Evolutionary conservation across 2,113 vertebrate species (phyloP).

Genomic region (Callopanchax toddi): DNA sequence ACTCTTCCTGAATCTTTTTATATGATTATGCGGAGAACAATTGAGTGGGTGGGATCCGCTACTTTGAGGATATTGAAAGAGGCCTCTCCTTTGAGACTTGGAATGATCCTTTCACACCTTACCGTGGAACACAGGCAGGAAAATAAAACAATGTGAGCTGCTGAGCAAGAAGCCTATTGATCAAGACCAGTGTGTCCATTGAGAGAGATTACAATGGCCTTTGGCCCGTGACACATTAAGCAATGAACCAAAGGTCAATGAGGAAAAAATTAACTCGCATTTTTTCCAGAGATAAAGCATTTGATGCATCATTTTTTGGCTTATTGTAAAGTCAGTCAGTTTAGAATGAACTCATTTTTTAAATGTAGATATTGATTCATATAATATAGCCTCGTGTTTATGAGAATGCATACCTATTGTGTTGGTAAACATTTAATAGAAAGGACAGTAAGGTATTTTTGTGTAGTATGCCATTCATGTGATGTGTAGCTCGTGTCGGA

Average conservation of each 20-base stretch:
- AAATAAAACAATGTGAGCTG: slow-evolving; percentile 79
- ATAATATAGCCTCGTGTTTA: background rate
- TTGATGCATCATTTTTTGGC: slow-evolving; percentile 32
- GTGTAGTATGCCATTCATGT: slow-evolving; percentile 24
- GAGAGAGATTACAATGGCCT: slow-evolving; percentile 80
- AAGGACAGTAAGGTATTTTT: background rate
- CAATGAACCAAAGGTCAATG: slow-evolving; percentile 79
- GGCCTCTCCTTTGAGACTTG: slow-evolving; percentile 77
- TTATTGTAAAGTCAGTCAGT: slow-evolving; percentile 47
- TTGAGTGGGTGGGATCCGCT: slow-evolving; percentile 74
- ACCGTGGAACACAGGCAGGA: slow-evolving; percentile 74
- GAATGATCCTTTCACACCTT: slow-evolving; percentile 83
- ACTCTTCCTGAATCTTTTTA: slow-evolving; percentile 91
- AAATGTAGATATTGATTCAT: no score
- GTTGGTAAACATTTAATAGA: slow-evolving; percentile 1
- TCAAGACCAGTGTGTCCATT: slow-evolving; percentile 76
- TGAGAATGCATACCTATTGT: background rate
- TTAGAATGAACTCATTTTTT: slow-evolving; percentile 14
- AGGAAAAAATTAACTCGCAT: slow-evolving; percentile 70
- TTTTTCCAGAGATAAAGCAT: slow-evolving; percentile 47
- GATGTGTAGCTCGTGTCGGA: slow-evolving; percentile 43
- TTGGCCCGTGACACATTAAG: slow-evolving; percentile 75
- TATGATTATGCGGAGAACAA: slow-evolving; percentile 81
- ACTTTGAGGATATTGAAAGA: slow-evolving; percentile 80
- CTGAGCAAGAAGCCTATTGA: slow-evolving; percentile 77